phyloP scores from a whole-genome alignment of 1,140 invertebrate species.

The Heliconius melpomene region DNA sequence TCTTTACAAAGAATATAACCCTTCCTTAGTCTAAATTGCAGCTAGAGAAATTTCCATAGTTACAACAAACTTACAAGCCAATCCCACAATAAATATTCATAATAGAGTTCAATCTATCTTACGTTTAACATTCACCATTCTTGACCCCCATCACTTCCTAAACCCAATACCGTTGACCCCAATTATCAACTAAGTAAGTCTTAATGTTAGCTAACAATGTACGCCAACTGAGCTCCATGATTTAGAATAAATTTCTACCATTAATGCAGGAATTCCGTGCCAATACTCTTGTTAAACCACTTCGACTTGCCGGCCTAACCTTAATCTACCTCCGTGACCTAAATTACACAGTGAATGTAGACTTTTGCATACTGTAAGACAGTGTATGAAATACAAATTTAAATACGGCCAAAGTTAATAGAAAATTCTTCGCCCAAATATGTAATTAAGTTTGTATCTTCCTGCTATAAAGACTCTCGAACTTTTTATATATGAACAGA shows the following conservation, averaged over 20 bases:
- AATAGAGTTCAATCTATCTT: not conserved
- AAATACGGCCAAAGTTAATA: no score
- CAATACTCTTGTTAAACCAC: slow-evolving; percentile 56
- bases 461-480: no score
- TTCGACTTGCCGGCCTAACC: slow-evolving; percentile 58
- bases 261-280: slow-evolving; percentile 76
- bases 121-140: not conserved
- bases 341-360: slow-evolving; percentile 43
- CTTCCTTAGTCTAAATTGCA: no score
- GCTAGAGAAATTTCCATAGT: no score
- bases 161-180: slow-evolving; percentile 19
- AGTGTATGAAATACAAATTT: no score
- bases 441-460: no score
- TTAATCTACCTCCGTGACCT: slow-evolving; percentile 62
- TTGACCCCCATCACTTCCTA: not conserved
- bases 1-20: no score
- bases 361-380: slow-evolving; percentile 10
- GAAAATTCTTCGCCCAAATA: no score
- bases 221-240: slow-evolving; percentile 37
- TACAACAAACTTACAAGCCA: no score
- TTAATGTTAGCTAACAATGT: slow-evolving; percentile 24
- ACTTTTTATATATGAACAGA: no score
- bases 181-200: slow-evolving; percentile 31
- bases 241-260: slow-evolving; percentile 56
- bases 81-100: no score